These are phyloP conservation scores for Metallyticus violacea DNA, from an alignment of 2,888 invertebrate species.

Conservation along the genomic window DNA sequence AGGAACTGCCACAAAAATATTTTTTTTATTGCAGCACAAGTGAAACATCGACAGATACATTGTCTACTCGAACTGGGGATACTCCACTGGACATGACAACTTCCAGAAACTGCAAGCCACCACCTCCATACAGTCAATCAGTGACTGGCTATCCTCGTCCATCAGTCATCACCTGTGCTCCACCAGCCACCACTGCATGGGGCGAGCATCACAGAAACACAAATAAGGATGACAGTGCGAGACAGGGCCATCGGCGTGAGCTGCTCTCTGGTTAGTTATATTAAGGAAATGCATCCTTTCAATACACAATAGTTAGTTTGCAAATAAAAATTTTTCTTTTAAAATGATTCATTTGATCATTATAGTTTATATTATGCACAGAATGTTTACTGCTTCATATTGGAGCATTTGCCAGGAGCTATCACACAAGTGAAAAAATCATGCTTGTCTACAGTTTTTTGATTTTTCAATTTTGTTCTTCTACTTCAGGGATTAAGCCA, in stretches of 20 bases:
- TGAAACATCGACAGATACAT: neutral
- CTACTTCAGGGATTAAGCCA: too few relatives aligned
- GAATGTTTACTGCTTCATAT: too few relatives aligned
- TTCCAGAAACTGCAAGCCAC: constrained; percentile 50
- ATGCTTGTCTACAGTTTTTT: too few relatives aligned
- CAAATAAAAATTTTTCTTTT: too few relatives aligned
- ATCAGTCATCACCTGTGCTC: constrained; percentile 63
- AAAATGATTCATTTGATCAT: too few relatives aligned
- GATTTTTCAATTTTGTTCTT: too few relatives aligned
- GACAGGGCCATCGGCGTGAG: constrained; percentile 27
- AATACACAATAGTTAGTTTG: too few relatives aligned
- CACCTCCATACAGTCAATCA: constrained; percentile 58
- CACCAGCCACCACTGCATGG: constrained; percentile 34
- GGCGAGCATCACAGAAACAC: neutral
- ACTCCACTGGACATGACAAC: constrained; percentile 59
- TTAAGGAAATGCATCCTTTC: neutral
- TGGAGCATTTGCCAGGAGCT: too few relatives aligned
- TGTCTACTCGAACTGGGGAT: constrained; percentile 40
- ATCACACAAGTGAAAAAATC: too few relatives aligned
- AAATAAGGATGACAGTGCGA: constrained; percentile 7
- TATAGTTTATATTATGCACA: too few relatives aligned
- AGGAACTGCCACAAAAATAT: too few relatives aligned
- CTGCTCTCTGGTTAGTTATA: constrained; percentile 25
- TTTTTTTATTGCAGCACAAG: neutral
- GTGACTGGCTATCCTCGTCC: constrained; percentile 47